Evolutionary conservation across 1,140 invertebrate genomes (phyloP), one percentile per base, ranked within the genome.

Genomic region (Hestina assimilis): DNA sequence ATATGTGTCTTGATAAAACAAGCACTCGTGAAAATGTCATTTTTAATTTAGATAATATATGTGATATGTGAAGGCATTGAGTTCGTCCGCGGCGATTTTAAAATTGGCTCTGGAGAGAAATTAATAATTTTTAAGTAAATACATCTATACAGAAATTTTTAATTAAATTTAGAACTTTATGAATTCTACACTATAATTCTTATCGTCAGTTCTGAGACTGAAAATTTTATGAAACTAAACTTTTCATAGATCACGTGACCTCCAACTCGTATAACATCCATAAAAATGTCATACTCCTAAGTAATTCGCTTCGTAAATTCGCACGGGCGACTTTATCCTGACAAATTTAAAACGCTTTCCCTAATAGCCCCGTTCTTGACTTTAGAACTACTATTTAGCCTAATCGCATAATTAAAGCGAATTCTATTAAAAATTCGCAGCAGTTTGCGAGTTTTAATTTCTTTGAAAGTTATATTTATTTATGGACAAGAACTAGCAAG

Each of bases 281-380:
- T 52, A 52, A 52, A 52, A 52, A 52, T 52, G 48, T 40, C 48
- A 52, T 15, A 35, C 31, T 35, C 9, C 1, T 35, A 24, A 26
- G 45, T 50, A 51, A 52, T 35, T 52, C 35, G 41, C 26, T 20
- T 35, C 14, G 31, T 51, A 26, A 43, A n/a, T 43, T 21, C 20
- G 21, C 31, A 35, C 3, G 9, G 31, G 14, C 12, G 31, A 43
- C 41, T 20, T 43, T 43, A 43, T 43, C 20, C 9, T 41, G 40
- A 41, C 40, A 41, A 41, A 41, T 41, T 41, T 23, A 41, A 41
- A 41, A 41, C 20, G 40, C 11, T 23, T 15, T 9, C 40, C 20
- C 9, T 41, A 45, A 45, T 20, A 28, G 23, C 1, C 42, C 15
- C 28, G 28, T 45, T 45, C 24, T 45, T 28, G 8, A 45, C 24